Conservation (phyloP, 2,888 invertebrate genomes). For the Melanostoma mellinum region DNA sequence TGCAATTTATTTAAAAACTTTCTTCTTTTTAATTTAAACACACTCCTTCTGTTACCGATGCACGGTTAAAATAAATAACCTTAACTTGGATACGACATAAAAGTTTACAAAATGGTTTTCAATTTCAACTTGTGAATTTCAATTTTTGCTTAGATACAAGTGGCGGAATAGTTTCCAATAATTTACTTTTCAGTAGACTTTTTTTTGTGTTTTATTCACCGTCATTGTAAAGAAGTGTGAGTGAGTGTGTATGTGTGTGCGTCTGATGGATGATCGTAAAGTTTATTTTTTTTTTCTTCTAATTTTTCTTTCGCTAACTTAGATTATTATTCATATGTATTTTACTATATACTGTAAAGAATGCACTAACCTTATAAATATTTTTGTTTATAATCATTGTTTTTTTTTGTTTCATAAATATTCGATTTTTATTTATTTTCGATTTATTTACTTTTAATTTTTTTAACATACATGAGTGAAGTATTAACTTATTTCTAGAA, state of each 20-base stretch:
- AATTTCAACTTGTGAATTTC: not conserved
- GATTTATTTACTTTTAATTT: constrained; percentile 20
- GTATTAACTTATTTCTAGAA: constrained; percentile 56
- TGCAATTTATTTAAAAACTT: constrained; percentile 76
- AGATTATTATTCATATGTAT: constrained; percentile 67
- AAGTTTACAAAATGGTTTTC: constrained; percentile 33
- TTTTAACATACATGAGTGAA: constrained; percentile 30
- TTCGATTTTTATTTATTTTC: constrained; percentile 4
- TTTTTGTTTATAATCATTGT: constrained; percentile 48
- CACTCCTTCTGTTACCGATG: constrained; percentile 48
- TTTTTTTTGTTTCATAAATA: constrained; percentile 58
- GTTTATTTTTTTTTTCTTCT: constrained; percentile 77
- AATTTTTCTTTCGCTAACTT: constrained; percentile 71
- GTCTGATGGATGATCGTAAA: constrained; percentile 61
- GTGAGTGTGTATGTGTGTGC: constrained; percentile 34
- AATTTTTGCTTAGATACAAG: not conserved
- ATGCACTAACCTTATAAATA: constrained; percentile 81
- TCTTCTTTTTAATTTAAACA: constrained; percentile 65
- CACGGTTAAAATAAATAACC: constrained; percentile 37
- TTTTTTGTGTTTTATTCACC: constrained; percentile 21
- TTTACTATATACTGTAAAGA: constrained; percentile 74
- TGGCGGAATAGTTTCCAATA: constrained; percentile 7
- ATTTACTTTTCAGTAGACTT: constrained; percentile 21
- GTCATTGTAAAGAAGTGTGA: constrained; percentile 36
- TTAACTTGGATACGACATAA: constrained; percentile 30